phyloP scores from a whole-genome alignment of 2,888 invertebrate genomes.

The Adelognathus sp. region DNA sequence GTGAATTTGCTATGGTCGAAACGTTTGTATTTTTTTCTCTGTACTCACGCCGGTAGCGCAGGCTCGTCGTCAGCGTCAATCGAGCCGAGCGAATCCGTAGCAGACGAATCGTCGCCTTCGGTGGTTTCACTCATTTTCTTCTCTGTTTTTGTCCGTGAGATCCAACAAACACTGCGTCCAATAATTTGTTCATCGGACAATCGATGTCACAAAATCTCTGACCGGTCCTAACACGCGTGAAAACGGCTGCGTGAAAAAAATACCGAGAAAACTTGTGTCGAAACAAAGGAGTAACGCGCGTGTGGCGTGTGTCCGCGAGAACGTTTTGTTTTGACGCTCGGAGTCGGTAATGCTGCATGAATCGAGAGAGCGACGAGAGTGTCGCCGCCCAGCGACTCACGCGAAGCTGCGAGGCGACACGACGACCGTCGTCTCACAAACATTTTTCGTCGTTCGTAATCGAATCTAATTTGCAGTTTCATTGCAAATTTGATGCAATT shows the following conservation, averaged over 20 bases:
- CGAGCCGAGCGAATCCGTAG: background rate
- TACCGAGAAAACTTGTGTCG: background rate
- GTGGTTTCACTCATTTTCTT: background rate
- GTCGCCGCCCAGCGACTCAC: background rate
- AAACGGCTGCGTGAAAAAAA: too few species aligned
- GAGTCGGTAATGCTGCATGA: constrained; percentile 18
- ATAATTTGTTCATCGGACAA: background rate
- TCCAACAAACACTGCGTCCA: background rate
- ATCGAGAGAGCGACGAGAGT: background rate
- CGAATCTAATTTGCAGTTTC: too few species aligned
- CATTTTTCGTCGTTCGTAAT: background rate
- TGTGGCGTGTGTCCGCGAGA: background rate
- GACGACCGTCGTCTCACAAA: background rate
- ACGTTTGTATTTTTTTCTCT: background rate
- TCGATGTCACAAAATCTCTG: background rate
- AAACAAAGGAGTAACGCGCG: background rate
- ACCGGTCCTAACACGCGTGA: too few species aligned
- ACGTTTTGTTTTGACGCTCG: constrained; percentile 2
- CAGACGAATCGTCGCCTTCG: background rate
- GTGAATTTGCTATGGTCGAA: too few species aligned
- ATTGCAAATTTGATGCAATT: too few species aligned
- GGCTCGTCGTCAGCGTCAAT: background rate
- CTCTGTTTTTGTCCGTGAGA: background rate
- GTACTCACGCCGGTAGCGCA: constrained; percentile 33
- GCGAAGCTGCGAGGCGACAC: background rate